Evolutionary conservation across 2,797 vertebrate genomes (phyloP), one percentile per base, ranked within the genome.

Genomic region (Telmatherina bonti): DNA sequence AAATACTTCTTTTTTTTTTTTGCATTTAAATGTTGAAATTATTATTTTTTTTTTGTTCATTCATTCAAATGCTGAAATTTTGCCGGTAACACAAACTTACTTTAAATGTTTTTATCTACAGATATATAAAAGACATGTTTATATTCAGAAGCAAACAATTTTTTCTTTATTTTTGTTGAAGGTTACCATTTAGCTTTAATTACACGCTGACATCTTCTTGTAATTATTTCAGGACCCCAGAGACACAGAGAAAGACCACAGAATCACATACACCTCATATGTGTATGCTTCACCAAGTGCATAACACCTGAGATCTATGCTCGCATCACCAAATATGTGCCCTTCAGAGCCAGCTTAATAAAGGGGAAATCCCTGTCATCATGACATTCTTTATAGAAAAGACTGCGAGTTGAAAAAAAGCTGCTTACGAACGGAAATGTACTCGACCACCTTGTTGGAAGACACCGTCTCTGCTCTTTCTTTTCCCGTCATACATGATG

Each of bases 371-470:
- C 43, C 27, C 60, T 69, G 62, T 45, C 56, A 52, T 57, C 56
- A 49, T n/a, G 4, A 64, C 45, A 73, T 75, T 55, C 71, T 79
- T 74, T 11, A 53, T 69, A 49, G 74, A 72, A 72, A 72, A 54
- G 26, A 31, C 20, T 12, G 26, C 11, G 30, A 33, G 38, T 9
- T 31, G 45, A 68, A 31, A 66, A 15, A 59, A 69, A 56, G 43
- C 35, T 10, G 8, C 38, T 49, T 16, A 15, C 0, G 31, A 26
- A 53, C 26, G 18, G 45, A 45, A 55, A 61, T 12, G 1, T 41
- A 13, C 16, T 38, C 16, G 36, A 43, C 41, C 41, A 43, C 6
- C 18, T 45, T n/a, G 41, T 20, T n/a, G 41, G 18, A 20, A 45
- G 9, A 45, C 15, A 43, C 6, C 18, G 18, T 43, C 41, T 36